These are phyloP conservation scores for Cephonodes hylas DNA, from an alignment of 2,888 invertebrate species.

Conservation along the genomic window DNA sequence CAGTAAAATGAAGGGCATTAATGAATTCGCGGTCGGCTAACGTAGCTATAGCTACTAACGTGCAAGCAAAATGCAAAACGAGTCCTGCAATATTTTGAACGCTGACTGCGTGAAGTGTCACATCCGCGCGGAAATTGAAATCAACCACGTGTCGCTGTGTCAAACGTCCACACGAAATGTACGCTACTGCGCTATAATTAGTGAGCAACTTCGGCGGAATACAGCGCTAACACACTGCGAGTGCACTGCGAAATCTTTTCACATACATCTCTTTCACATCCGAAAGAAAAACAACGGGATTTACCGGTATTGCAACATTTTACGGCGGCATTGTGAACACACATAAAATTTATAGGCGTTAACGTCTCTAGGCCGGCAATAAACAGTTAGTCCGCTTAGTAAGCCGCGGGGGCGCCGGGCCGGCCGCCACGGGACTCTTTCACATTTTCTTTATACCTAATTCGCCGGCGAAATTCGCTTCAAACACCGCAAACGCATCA, in stretches of 20 bases:
- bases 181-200: conserved; percentile 15
- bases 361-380: conserved; percentile 68
- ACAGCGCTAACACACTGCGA: background rate
- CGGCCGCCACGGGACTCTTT: conserved; percentile 53
- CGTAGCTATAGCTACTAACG: background rate
- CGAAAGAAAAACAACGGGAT: conserved; percentile 62
- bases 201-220: too few species aligned
- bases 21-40: background rate
- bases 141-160: conserved; percentile 28
- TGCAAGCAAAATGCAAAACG: conserved; percentile 7
- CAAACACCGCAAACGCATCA: conserved; percentile 48
- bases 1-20: background rate
- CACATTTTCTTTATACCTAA: conserved; percentile 50
- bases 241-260: conserved; percentile 13
- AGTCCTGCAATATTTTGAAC: conserved; percentile 1
- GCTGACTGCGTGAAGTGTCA: conserved; percentile 30
- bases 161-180: background rate
- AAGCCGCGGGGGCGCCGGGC: conserved; percentile 44
- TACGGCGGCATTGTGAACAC: conserved; percentile 67
- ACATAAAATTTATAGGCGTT: conserved; percentile 75
- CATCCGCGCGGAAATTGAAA: conserved; percentile 64
- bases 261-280: conserved; percentile 47
- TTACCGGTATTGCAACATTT: conserved; percentile 73
- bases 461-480: background rate
- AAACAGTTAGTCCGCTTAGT: conserved; percentile 64